Evolutionary conservation across 2,888 invertebrate genomes (phyloP).

Genomic region (Isotomurus palustris): DNA sequence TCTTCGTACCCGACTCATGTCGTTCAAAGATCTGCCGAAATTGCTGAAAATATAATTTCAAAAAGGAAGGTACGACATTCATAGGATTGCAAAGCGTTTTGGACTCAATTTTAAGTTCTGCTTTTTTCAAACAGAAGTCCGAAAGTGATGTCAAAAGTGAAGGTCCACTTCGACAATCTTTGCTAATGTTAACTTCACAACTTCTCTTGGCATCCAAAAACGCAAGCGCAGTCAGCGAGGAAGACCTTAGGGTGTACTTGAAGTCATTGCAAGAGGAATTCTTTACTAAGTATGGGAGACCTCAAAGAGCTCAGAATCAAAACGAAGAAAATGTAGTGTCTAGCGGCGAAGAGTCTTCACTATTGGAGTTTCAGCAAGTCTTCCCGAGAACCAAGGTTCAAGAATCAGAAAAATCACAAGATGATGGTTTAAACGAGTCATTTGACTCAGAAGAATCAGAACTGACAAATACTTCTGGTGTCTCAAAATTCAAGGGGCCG

Average conservation of each 20-base stretch:
- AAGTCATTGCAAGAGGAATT: conserved; percentile 7
- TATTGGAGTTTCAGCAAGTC: too few species aligned
- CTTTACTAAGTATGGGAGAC: background rate
- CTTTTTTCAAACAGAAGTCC: conserved; percentile 2
- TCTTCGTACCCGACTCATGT: conserved; percentile 56
- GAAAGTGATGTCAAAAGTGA: background rate
- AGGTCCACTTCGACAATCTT: background rate
- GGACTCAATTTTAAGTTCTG: background rate
- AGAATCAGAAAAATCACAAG: too few species aligned
- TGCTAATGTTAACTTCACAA: conserved; percentile 8
- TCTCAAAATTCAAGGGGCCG: too few species aligned
- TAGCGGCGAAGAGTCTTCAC: too few species aligned
- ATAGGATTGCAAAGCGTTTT: background rate
- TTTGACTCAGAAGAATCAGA: too few species aligned
- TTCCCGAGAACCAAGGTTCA: too few species aligned
- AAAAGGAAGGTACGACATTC: background rate
- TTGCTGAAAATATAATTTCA: conserved; percentile 8
- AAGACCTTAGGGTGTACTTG: background rate
- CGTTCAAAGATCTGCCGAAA: conserved; percentile 16
- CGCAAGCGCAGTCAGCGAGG: background rate
- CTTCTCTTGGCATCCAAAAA: background rate
- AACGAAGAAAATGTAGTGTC: background rate
- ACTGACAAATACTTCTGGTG: too few species aligned
- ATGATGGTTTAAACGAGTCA: too few species aligned
- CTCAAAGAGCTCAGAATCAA: background rate